phyloP scores from a whole-genome alignment of 2,888 invertebrate genomes.

The Zootermopsis nevadensis region DNA sequence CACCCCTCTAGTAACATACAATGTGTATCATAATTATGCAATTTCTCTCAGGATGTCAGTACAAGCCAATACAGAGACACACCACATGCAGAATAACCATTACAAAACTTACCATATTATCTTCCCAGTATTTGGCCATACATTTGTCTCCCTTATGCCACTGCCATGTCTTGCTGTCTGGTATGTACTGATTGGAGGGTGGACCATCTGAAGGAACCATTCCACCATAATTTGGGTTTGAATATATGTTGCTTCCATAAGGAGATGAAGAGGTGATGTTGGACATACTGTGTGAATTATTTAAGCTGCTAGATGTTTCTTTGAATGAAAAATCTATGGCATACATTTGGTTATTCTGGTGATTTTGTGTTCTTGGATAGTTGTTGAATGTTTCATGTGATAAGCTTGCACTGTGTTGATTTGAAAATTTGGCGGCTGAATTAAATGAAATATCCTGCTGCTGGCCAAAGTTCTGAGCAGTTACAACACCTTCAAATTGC shows the following conservation, averaged over 20 bases:
- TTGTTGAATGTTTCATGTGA: conserved; percentile 14
- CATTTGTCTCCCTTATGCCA: conserved; percentile 87
- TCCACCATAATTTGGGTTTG: conserved; percentile 28
- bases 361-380: conserved; percentile 34
- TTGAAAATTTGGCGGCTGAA: conserved; percentile 22
- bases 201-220: conserved; percentile 39
- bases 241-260: conserved; percentile 29
- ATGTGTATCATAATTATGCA: no score
- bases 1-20: no score
- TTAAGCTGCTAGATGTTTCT: conserved; percentile 25
- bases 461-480: conserved; percentile 13
- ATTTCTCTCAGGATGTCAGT: no score
- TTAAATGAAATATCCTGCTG: conserved; percentile 26
- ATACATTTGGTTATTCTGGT: conserved; percentile 33
- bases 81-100: no score
- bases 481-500: conserved; percentile 15
- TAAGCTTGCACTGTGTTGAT: background rate
- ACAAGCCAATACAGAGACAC: no score
- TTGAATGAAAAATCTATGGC: conserved; percentile 47
- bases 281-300: conserved; percentile 8
- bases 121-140: conserved; percentile 94
- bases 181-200: conserved; percentile 48
- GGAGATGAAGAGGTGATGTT: conserved; percentile 10
- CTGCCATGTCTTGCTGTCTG: conserved; percentile 59
- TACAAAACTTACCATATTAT: conserved; percentile 76